phyloP scores from a whole-genome alignment of 2,888 invertebrate genomes.

The Subacronicta megacephala region DNA sequence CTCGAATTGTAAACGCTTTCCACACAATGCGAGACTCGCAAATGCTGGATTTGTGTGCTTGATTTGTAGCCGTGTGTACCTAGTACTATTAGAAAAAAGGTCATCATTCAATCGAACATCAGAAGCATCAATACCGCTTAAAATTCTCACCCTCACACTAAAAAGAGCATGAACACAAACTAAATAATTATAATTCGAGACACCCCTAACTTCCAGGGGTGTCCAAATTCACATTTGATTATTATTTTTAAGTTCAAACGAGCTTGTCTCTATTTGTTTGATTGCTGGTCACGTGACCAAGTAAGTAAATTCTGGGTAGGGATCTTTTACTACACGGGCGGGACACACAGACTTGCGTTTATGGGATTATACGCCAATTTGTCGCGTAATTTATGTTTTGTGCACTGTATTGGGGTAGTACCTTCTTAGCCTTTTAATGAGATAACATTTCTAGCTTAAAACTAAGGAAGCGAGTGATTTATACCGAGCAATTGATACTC shows the following conservation, averaged over 20 bases:
- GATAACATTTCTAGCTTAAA: no score
- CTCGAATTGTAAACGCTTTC: no score
- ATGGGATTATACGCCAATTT: slow-evolving; percentile 69
- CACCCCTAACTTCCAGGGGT: slow-evolving; percentile 44
- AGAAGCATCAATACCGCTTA: slow-evolving; percentile 1
- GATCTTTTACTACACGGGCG: slow-evolving; percentile 67
- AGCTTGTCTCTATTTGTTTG: slow-evolving; percentile 80
- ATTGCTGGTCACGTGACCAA: slow-evolving; percentile 78
- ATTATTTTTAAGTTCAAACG: slow-evolving; percentile 58
- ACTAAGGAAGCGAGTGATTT: no score
- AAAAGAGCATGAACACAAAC: slow-evolving; percentile 22
- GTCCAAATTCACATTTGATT: slow-evolving; percentile 55
- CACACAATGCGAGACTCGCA: no score
- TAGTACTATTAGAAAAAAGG: neutral
- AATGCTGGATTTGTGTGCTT: no score
- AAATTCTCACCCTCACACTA: slow-evolving; percentile 31
- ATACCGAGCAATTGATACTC: no score
- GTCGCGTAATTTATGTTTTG: slow-evolving; percentile 46
- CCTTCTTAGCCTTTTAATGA: neutral
- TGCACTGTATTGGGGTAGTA: slow-evolving; percentile 1
- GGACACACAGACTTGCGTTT: slow-evolving; percentile 63
- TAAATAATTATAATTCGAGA: slow-evolving; percentile 45
- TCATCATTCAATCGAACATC: neutral
- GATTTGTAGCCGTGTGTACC: no score
- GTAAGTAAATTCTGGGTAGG: slow-evolving; percentile 45